phyloP scores from a whole-genome alignment of 2,888 invertebrate genomes.

The Cacoxenus indagator region DNA sequence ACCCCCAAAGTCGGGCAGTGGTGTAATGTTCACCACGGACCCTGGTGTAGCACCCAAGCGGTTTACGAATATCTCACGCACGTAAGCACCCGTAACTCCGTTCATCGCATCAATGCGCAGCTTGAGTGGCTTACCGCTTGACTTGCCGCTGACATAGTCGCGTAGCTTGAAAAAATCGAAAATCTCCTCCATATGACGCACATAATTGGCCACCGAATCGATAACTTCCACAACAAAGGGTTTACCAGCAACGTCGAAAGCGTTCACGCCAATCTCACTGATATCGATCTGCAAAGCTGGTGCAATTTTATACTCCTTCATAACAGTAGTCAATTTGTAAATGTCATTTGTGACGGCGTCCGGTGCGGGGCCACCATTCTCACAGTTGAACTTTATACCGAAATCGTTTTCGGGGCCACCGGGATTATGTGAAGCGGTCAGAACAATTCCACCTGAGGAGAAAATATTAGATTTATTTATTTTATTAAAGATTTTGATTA shows the following conservation, averaged over 20 bases:
- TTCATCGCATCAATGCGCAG: slow-evolving; percentile 94
- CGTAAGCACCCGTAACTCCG: slow-evolving; percentile 98
- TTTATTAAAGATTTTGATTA: slow-evolving; percentile 12
- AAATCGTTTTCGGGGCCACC: slow-evolving; percentile 98
- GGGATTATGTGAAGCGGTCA: slow-evolving; percentile 99
- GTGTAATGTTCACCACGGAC: slow-evolving; percentile 82
- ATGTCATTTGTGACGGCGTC: slow-evolving; percentile 91
- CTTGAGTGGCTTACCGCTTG: slow-evolving; percentile 79
- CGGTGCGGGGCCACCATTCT: slow-evolving; percentile 98
- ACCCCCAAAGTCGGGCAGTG: slow-evolving; percentile 96
- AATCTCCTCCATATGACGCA: slow-evolving; percentile 92
- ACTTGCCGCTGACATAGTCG: slow-evolving; percentile 79
- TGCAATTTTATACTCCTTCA: slow-evolving; percentile 85
- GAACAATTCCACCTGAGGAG: slow-evolving; percentile 88
- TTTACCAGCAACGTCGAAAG: slow-evolving; percentile 75
- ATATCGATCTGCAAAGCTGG: slow-evolving; percentile 84
- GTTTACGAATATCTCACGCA: slow-evolving; percentile 86
- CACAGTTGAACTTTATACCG: slow-evolving; percentile 98
- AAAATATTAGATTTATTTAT: neutral
- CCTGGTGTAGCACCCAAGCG: slow-evolving; percentile 83
- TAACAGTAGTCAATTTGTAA: slow-evolving; percentile 82
- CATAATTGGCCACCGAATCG: slow-evolving; percentile 91
- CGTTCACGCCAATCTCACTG: slow-evolving; percentile 78
- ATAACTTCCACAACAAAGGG: slow-evolving; percentile 89
- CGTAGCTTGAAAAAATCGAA: slow-evolving; percentile 92